Evolutionary conservation across 2,888 invertebrate species (phyloP).

Genomic region (Cosmopolites sordidus): DNA sequence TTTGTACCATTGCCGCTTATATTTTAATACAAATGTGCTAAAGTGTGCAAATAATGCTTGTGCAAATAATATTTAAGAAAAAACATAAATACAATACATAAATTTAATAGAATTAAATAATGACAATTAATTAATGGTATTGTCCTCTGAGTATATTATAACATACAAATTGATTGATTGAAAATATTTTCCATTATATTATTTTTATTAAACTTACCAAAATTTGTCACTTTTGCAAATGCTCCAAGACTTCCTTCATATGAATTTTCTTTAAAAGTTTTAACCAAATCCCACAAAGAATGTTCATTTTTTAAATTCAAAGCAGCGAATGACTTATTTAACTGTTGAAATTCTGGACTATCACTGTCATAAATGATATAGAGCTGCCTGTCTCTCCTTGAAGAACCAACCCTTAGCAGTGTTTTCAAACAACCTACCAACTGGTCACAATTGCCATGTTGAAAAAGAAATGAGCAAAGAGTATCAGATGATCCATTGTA

Average conservation of each 20-base stretch:
- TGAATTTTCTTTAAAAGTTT: constrained; percentile 63
- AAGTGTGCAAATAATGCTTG: too few species aligned
- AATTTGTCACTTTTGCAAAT: constrained; percentile 81
- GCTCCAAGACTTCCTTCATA: constrained; percentile 81
- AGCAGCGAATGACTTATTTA: constrained; percentile 84
- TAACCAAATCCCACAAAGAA: constrained; percentile 62
- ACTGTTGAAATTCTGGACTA: constrained; percentile 60
- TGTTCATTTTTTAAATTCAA: constrained; percentile 74
- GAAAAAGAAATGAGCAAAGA: constrained; percentile 81
- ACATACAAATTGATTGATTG: too few species aligned
- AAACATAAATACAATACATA: too few species aligned
- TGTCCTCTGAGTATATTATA: too few species aligned
- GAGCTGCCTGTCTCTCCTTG: constrained; percentile 66
- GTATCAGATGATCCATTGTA: constrained; percentile 67
- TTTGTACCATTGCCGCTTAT: too few species aligned
- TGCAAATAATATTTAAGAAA: too few species aligned
- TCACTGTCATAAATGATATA: constrained; percentile 69
- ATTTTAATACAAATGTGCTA: too few species aligned
- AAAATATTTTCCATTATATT: too few species aligned
- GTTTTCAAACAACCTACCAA: constrained; percentile 63
- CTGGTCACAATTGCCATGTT: constrained; percentile 78
- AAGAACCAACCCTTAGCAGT: constrained; percentile 61
- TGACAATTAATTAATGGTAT: too few species aligned
- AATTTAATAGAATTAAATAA: too few species aligned
- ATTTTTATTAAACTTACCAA: constrained; percentile 51